Conservation (phyloP, 1,140 invertebrate genomes). For the Andrena cerasifolii region DNA sequence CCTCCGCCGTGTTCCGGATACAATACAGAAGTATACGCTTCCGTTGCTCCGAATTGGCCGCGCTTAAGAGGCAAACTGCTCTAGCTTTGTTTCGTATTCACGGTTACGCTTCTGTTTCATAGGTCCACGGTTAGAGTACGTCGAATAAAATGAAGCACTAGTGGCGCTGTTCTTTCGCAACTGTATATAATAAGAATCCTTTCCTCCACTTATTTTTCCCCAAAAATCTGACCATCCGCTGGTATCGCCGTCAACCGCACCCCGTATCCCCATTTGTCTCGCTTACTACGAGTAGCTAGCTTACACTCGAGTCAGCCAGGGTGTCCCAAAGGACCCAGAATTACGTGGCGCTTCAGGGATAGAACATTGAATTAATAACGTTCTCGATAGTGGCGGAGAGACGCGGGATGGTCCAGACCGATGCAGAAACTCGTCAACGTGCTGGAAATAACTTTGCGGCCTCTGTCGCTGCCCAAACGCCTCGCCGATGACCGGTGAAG, state of each 20-base stretch:
- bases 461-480: not conserved
- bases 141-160: not conserved
- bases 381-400: not conserved
- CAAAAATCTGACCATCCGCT: too few species aligned
- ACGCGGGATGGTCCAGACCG: not conserved
- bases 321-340: not conserved
- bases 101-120: not conserved
- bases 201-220: too few species aligned
- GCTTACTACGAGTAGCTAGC: too few species aligned
- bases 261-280: too few species aligned
- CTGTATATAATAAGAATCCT: too few species aligned
- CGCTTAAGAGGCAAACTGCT: not conserved
- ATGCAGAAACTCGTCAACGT: not conserved
- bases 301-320: too few species aligned
- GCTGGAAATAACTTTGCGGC: not conserved
- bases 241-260: too few species aligned
- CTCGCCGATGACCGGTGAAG: slow-evolving; percentile 9
- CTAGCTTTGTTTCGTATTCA: slow-evolving; percentile 18
- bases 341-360: not conserved
- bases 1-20: not conserved
- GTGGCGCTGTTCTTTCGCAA: too few species aligned
- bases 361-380: not conserved
- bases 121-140: not conserved
- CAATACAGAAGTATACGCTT: not conserved
- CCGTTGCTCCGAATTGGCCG: not conserved